Evolutionary conservation across 2,113 vertebrate species (phyloP).

Genomic region (Gobius niger): DNA sequence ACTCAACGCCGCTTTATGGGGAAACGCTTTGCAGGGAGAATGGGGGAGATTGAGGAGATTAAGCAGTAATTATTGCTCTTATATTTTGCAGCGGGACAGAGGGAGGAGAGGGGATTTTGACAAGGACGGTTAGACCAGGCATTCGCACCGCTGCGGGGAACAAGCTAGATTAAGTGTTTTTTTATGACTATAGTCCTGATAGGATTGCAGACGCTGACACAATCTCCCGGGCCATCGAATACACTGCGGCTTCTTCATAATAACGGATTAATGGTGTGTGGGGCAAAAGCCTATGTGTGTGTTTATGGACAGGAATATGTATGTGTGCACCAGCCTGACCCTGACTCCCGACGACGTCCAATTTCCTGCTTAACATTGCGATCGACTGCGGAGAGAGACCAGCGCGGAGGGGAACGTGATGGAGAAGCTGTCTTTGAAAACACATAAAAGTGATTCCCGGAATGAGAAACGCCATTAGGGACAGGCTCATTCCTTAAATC

Average conservation of each 20-base stretch:
- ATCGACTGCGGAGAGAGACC: constrained; percentile 39
- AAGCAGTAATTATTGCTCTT: constrained; percentile 64
- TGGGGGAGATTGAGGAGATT: constrained; percentile 52
- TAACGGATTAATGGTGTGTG: constrained; percentile 59
- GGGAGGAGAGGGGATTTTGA: constrained; percentile 37
- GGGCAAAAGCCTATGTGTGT: constrained; percentile 21
- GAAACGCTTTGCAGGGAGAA: constrained; percentile 50
- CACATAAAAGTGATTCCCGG: constrained; percentile 40
- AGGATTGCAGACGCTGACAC: constrained; percentile 59
- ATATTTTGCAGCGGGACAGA: constrained; percentile 44
- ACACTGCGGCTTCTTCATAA: constrained; percentile 56
- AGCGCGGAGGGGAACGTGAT: constrained; percentile 24
- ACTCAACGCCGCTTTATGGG: constrained; percentile 28
- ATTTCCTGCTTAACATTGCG: constrained; percentile 42
- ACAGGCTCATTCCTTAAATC: constrained; percentile 46
- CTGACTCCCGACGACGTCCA: constrained; percentile 24
- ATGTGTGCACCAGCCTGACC: constrained; percentile 14
- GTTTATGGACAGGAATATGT: constrained; percentile 13
- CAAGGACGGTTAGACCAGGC: constrained; percentile 55
- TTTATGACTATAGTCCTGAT: constrained; percentile 65
- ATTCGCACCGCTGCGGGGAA: constrained; percentile 44
- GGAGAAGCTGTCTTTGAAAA: constrained; percentile 52
- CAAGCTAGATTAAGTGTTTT: constrained; percentile 65
- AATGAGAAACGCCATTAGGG: constrained; percentile 55
- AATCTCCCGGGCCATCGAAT: constrained; percentile 67